Base-by-base conservation (phyloP, 2,797 vertebrate genomes). In the Geotrypetes seraphini region DNA sequence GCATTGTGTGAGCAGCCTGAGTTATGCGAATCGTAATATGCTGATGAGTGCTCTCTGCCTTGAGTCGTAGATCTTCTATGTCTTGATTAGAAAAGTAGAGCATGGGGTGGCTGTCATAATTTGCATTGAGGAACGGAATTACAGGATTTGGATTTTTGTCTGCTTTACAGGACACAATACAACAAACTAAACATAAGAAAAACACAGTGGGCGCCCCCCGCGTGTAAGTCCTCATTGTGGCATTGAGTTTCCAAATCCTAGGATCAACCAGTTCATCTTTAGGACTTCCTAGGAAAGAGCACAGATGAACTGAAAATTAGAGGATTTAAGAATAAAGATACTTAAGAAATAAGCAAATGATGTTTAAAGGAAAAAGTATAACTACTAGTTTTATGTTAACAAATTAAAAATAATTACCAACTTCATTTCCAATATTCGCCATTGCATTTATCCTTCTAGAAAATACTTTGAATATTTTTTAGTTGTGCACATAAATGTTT, bases 131-230 rank as follows among this genome's bases (percentile, higher is more conserved):
- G 68, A 97, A 97, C 33, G 84, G 76, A 59, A 97, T 85, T 64
- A 86, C 84, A 3, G 37, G 61, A 1, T 77, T 77, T 2, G 59
- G 77, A 53, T 86, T 79, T 57, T 86, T 72, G 7, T 69, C 58
- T 3, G 52, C 33, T 1, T 49, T 12, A 2, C 18, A 72, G 46
- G 73, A 60, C 2, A 88, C 60, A 53, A 83, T 70, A 9, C 78
- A 68, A 75, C 83, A 89, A 67, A 92, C 57, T 5, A 65, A 51
- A 21, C 79, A 81, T 91, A 98, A 85, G 75, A 97, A 91, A 86
- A 98, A 93, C 68, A 92, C 92, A 67, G 88, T 91, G 55, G 95
- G 92, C 62, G 94, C 88, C 62, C 92, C 93, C 49, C 91, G 90
- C 63, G 91, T 95, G 78, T 92, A 83, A 60, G 91, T 86, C 75